These are phyloP conservation scores for Cotesia vestalis DNA, from an alignment of 1,140 invertebrate genomes.

Conservation along the genomic window DNA sequence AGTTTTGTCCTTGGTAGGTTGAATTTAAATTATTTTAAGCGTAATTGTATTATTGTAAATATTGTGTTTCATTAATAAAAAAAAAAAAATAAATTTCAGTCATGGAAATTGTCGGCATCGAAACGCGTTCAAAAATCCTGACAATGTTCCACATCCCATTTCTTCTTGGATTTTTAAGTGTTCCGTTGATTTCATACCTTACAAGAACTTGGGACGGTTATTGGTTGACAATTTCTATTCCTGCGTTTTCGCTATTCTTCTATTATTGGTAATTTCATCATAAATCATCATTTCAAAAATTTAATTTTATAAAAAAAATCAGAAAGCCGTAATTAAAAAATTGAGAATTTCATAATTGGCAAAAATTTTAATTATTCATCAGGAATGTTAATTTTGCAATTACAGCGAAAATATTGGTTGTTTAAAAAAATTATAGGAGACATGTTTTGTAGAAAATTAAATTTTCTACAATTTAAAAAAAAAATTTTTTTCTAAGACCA, in stretches of 20 bases:
- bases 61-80: conserved; percentile 17
- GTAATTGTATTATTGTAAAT: too few relatives aligned
- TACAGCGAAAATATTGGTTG: too few relatives aligned
- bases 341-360: too few relatives aligned
- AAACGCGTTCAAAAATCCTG: conserved; percentile 75
- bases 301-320: conserved; percentile 2
- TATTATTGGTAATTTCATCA: conserved; percentile 71
- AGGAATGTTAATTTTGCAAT: too few relatives aligned
- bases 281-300: too few relatives aligned
- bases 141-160: conserved; percentile 73
- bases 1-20: conserved; percentile 72
- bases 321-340: too few relatives aligned
- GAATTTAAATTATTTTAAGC: background rate
- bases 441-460: too few relatives aligned
- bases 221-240: conserved; percentile 78
- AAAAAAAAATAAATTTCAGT: conserved; percentile 56
- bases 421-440: too few relatives aligned
- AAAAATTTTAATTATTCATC: too few relatives aligned
- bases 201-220: conserved; percentile 77
- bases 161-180: conserved; percentile 65
- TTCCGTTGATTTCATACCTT: conserved; percentile 68
- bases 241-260: conserved; percentile 74
- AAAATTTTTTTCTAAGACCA: too few relatives aligned
- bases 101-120: conserved; percentile 77
- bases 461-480: too few relatives aligned